phyloP scores from a whole-genome alignment of 2,797 vertebrate genomes.

The Scarus forsteni region DNA sequence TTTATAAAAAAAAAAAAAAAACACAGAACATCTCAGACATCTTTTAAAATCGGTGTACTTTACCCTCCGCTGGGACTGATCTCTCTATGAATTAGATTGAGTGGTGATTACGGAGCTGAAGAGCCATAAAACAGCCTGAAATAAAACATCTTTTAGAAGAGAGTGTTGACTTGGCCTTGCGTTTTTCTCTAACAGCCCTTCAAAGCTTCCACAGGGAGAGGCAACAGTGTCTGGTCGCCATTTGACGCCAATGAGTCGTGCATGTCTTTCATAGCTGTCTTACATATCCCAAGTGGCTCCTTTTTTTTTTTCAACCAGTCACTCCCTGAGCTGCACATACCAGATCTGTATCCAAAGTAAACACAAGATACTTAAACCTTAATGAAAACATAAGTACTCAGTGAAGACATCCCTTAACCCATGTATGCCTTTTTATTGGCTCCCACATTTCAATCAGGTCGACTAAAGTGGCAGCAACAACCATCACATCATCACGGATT shows the following conservation, averaged over 20 bases:
- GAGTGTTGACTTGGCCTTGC: too few relatives aligned
- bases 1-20: too few relatives aligned
- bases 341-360: slow-evolving; percentile 2
- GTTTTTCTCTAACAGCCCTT: slow-evolving; percentile 9
- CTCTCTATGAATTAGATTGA: slow-evolving; percentile 29
- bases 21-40: slow-evolving; percentile 17
- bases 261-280: slow-evolving; percentile 58
- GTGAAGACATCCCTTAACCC: too few relatives aligned
- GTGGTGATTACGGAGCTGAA: slow-evolving; percentile 26
- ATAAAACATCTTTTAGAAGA: slow-evolving; percentile 6
- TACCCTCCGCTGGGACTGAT: slow-evolving; percentile 31
- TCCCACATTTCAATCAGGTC: too few relatives aligned
- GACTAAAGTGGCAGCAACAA: too few relatives aligned
- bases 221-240: slow-evolving; percentile 40
- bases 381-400: too few relatives aligned
- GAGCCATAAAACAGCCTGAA: slow-evolving; percentile 35
- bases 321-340: slow-evolving; percentile 50
- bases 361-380: too few relatives aligned
- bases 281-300: slow-evolving; percentile 62
- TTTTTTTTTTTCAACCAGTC: slow-evolving; percentile 36
- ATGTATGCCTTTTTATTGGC: too few relatives aligned
- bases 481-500: too few relatives aligned
- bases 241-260: slow-evolving; percentile 49
- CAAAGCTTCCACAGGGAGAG: slow-evolving; percentile 29
- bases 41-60: background rate